Evolutionary conservation across 1,140 invertebrate species (phyloP), one percentile per base, ranked within the genome.

Genomic region (Batillaria attramentaria): DNA sequence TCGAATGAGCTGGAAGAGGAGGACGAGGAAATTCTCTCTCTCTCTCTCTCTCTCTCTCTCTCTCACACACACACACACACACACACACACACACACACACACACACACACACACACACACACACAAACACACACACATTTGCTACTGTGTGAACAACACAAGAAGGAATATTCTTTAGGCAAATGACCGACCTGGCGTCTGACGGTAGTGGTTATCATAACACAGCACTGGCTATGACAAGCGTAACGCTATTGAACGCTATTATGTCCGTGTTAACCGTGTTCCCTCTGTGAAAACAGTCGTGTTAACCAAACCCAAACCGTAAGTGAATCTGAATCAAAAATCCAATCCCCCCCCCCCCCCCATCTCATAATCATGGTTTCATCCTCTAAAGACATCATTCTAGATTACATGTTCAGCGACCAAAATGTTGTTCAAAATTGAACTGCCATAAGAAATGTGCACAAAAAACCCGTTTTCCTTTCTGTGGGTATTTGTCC

Each of bases 81-180:
- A n/a, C 57, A 60, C 57, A n/a, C 57, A 60, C 57, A n/a, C 57
- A 60, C 57, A 60, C 57, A 60, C 57, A 60, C 57, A 60, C 57
- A 60, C 57, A 8, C 57, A 60, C 6, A 60, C 57, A 8, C 57
- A 60, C 24, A 60, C 57, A 60, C 24, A 60, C 57, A 24, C 57
- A 24, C 24, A 24, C 57, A 24, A 20, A 24, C 57, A 6, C 57
- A 60, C 6, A 60, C 57, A 60, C 57, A 60, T n/a, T n/a, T n/a
- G n/a, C n/a, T n/a, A n/a, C n/a, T n/a, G n/a, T n/a, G n/a, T n/a
- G n/a, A n/a, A 8, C 6, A 60, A 6, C 31, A n/a, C 24, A 60
- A 8, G 24, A 60, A 60, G 24, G 24, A 31, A 6, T n/a, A 20
- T 60, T 60, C 24, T 6, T 60, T 60, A n/a, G 6, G 6, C 24